These are phyloP conservation scores for Dufourea novaeangliae DNA, from an alignment of 1,140 invertebrate genomes.

Conservation along the genomic window DNA sequence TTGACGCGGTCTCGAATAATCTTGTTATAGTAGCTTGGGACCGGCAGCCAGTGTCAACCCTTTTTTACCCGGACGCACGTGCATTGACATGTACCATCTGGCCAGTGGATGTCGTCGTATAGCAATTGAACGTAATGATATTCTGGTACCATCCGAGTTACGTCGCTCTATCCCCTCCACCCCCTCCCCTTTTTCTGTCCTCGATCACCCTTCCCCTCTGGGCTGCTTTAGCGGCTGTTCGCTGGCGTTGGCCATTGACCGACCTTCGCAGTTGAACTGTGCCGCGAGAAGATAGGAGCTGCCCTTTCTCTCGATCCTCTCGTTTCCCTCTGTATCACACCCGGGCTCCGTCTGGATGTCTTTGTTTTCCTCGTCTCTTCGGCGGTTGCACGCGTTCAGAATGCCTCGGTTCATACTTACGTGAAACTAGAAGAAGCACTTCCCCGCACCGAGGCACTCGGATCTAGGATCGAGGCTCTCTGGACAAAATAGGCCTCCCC, in stretches of 20 bases:
- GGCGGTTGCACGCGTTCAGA: not conserved
- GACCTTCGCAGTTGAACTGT: conserved; percentile 69
- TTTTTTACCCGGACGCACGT: conserved; percentile 48
- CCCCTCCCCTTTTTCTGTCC: not conserved
- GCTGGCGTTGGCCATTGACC: conserved; percentile 67
- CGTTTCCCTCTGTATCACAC: not conserved
- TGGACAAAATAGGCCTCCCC: too few relatives aligned
- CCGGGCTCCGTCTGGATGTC: too few relatives aligned
- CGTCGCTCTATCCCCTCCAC: conserved; percentile 4
- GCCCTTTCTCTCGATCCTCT: conserved; percentile 23
- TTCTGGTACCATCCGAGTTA: conserved; percentile 59
- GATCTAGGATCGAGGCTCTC: conserved; percentile 14
- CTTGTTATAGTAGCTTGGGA: conserved; percentile 42
- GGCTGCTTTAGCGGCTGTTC: conserved; percentile 34
- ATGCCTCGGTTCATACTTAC: not conserved
- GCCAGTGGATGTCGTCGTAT: conserved; percentile 43
- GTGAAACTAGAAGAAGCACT: not conserved
- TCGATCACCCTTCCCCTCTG: conserved; percentile 7
- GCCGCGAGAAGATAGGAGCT: conserved; percentile 48
- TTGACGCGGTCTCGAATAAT: conserved; percentile 48
- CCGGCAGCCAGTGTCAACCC: conserved; percentile 42
- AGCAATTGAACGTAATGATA: conserved; percentile 67
- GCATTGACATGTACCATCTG: conserved; percentile 60
- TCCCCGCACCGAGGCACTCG: not conserved
- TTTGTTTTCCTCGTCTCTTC: not conserved